Conservation (phyloP, 2,113 vertebrate genomes). For the Oenanthe oenanthe region DNA sequence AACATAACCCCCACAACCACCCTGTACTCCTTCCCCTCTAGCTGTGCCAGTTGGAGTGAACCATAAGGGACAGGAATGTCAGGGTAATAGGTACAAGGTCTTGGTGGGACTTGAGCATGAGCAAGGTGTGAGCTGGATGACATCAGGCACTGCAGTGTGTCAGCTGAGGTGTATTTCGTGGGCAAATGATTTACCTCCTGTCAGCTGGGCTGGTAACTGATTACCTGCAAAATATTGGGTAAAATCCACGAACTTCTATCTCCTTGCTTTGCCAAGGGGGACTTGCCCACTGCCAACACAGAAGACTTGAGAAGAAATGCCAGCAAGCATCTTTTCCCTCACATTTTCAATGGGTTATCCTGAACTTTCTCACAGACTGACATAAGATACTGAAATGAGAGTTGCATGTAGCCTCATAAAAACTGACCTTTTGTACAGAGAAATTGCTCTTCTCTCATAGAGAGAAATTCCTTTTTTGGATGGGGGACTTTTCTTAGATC, state of each 20-base stretch:
- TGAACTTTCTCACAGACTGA: neutral
- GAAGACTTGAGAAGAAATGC: neutral
- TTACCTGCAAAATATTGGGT: fast-evolving
- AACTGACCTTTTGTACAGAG: neutral
- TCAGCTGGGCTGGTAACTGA: neutral
- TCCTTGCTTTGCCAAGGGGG: neutral
- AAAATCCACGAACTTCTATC: neutral
- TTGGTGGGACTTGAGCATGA: neutral
- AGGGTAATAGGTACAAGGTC: neutral
- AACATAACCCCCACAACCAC: neutral
- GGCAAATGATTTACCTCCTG: neutral
- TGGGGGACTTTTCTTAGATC: neutral
- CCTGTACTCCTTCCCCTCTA: neutral
- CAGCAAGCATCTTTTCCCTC: neutral
- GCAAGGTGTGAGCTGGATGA: neutral
- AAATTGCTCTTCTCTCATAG: neutral
- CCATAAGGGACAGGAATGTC: fast-evolving
- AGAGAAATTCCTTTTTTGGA: neutral
- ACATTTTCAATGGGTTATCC: neutral
- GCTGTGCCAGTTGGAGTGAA: neutral
- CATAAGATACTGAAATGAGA: neutral
- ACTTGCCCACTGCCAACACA: neutral
- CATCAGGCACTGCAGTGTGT: neutral
- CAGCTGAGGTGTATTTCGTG: neutral
- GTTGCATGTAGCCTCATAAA: neutral